phyloP scores from a whole-genome alignment of 2,113 vertebrate genomes.

The Takifugu flavidus region DNA sequence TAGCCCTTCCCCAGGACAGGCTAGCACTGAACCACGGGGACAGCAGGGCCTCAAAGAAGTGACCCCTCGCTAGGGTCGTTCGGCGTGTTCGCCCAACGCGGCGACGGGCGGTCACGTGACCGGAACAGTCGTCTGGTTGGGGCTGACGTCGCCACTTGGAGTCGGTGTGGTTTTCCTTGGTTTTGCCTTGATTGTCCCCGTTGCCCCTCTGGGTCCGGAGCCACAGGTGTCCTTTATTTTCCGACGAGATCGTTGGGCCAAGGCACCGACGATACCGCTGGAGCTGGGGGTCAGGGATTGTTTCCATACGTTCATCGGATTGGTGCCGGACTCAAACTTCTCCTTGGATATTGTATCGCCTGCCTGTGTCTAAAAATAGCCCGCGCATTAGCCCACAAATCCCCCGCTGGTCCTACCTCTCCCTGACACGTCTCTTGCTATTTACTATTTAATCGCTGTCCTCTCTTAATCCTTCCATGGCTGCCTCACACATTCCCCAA shows the following conservation, averaged over 20 bases:
- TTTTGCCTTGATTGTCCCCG: constrained; percentile 3
- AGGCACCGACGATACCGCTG: neutral
- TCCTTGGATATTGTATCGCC: neutral
- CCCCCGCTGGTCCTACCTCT: neutral
- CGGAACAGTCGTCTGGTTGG: constrained; percentile 10
- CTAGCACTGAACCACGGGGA: constrained; percentile 55
- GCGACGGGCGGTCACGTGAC: constrained; percentile 25
- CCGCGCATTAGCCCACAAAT: neutral
- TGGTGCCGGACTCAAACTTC: no score
- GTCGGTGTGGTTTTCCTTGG: neutral
- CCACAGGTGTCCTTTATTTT: no score
- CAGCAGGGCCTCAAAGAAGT: constrained; percentile 42
- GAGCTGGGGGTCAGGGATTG: neutral
- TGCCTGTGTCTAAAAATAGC: constrained; percentile 15
- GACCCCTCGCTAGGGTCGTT: constrained; percentile 54
- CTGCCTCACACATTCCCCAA: constrained; percentile 15
- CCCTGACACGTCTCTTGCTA: constrained; percentile 7
- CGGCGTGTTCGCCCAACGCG: constrained; percentile 48
- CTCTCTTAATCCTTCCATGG: constrained; percentile 8
- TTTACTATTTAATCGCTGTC: constrained; percentile 34
- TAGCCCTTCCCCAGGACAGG: constrained; percentile 67
- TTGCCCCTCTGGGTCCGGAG: no score
- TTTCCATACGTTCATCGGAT: no score
- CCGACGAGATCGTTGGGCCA: no score
- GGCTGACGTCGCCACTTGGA: constrained; percentile 9